Base-by-base conservation (phyloP, 2,797 vertebrate species). In the Microctenopoma lineatum region DNA sequence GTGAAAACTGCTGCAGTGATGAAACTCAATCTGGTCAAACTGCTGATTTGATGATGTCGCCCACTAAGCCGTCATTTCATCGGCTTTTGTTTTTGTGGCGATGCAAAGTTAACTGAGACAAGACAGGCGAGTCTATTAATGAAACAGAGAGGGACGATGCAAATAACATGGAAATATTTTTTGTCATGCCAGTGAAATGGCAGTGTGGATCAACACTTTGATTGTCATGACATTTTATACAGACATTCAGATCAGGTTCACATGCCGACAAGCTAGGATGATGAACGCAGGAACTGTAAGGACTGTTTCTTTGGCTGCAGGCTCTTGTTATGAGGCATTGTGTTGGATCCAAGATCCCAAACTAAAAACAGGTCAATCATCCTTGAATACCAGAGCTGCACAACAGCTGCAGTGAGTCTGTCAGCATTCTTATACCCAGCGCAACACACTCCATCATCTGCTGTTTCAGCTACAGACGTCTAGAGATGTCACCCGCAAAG, bases 21-120 rank as follows among this genome's bases (percentile, higher is more conserved):
- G 77, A 85, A 86, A 84, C 59, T 29, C 32, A 50, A 86, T 77
- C 73, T 14, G 63, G 57, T 29, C 75, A 21, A 48, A 42, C 44
- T 42, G 58, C 76, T 5, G 75, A 59, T 59, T 50, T 52, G 63
- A 48, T 64, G 60, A 57, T 18, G 48, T 59, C 32, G 4, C 15
- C 46, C 4, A 5, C 60, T 72, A 59, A 18, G 7, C 26, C 58
- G 32, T 53, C 45, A 2, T 66, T 36, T 39, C 56, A 63, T 72
- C 34, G 13, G 58, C 65, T 65, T 73, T 79, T 80, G 74, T 70
- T 73, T 86, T 84, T 67, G 66, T 78, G 73, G 59, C 0, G 42
- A 75, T 58, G 66, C 57, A n/a, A 61, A 75, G 77, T 79, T 60
- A 61, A 70, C 64, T 12, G 84, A 85, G 79, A 83, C 60, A 61